Conservation (phyloP, 2,888 invertebrate species). For the Amphipyra tragopoginis region DNA sequence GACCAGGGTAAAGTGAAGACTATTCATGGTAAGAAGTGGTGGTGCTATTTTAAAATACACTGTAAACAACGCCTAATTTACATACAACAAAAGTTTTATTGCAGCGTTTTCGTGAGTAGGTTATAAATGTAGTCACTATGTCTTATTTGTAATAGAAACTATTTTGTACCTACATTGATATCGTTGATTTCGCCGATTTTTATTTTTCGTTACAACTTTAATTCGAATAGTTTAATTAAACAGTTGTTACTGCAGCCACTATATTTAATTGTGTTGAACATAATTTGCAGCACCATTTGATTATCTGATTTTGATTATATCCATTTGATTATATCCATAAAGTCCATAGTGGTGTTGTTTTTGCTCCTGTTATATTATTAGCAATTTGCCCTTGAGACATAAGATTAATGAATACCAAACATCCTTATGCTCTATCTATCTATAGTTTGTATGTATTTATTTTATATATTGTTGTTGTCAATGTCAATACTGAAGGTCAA, state of each 20-base stretch:
- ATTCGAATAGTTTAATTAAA: too few species aligned
- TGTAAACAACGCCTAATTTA: slow-evolving; percentile 11
- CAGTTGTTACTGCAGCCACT: too few species aligned
- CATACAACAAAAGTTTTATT: slow-evolving; percentile 15
- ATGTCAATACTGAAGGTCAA: too few species aligned
- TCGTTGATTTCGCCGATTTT: too few species aligned
- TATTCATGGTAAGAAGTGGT: slow-evolving; percentile 77
- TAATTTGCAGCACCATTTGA: slow-evolving; percentile 2
- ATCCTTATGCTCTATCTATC: background rate
- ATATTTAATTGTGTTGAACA: slow-evolving; percentile 3
- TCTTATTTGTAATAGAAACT: too few species aligned
- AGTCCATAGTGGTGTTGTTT: background rate
- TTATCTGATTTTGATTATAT: too few species aligned
- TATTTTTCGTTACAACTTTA: too few species aligned
- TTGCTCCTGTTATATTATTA: background rate
- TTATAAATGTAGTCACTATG: slow-evolving; percentile 10
- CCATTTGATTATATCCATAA: too few species aligned
- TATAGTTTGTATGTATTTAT: background rate
- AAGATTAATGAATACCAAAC: slow-evolving; percentile 21
- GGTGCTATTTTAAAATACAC: slow-evolving; percentile 14
- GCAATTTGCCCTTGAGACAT: slow-evolving; percentile 31
- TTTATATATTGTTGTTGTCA: background rate
- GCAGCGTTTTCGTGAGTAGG: slow-evolving; percentile 7
- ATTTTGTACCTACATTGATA: too few species aligned
- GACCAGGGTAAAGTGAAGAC: slow-evolving; percentile 75